Conservation (phyloP, 2,888 invertebrate genomes). For the Macropis europaea region DNA sequence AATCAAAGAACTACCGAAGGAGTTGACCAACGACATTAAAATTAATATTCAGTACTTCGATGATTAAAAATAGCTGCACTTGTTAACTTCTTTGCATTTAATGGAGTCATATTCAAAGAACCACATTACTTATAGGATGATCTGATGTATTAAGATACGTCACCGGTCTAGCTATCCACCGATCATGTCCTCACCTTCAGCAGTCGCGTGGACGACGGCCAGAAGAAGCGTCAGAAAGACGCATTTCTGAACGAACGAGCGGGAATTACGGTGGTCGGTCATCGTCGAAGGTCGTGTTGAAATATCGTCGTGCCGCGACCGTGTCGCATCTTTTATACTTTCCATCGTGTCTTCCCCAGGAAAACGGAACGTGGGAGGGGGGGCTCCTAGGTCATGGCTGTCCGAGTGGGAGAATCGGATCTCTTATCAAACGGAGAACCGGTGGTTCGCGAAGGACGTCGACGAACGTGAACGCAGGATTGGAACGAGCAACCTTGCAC, state of each 20-base stretch:
- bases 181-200: slow-evolving; percentile 42
- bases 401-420: neutral
- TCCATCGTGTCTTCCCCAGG: neutral
- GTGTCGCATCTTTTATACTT: slow-evolving; percentile 47
- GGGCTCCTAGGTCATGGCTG: slow-evolving; percentile 4
- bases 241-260: slow-evolving; percentile 13
- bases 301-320: neutral
- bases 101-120: too few relatives aligned
- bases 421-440: slow-evolving; percentile 10
- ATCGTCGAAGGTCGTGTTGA: slow-evolving; percentile 36
- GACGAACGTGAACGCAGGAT: neutral
- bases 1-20: too few relatives aligned
- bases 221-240: slow-evolving; percentile 21
- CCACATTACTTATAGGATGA: too few relatives aligned
- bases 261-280: slow-evolving; percentile 16
- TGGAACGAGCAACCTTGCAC: neutral
- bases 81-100: too few relatives aligned
- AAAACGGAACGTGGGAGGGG: slow-evolving; percentile 3
- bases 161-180: neutral
- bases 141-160: too few relatives aligned
- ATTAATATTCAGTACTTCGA: too few relatives aligned
- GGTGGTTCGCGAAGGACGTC: neutral
- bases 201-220: neutral
- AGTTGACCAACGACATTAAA: too few relatives aligned
- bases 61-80: too few relatives aligned